These are phyloP conservation scores for Petrophora chlorosata DNA, from an alignment of 2,888 invertebrate genomes.

Conservation along the genomic window DNA sequence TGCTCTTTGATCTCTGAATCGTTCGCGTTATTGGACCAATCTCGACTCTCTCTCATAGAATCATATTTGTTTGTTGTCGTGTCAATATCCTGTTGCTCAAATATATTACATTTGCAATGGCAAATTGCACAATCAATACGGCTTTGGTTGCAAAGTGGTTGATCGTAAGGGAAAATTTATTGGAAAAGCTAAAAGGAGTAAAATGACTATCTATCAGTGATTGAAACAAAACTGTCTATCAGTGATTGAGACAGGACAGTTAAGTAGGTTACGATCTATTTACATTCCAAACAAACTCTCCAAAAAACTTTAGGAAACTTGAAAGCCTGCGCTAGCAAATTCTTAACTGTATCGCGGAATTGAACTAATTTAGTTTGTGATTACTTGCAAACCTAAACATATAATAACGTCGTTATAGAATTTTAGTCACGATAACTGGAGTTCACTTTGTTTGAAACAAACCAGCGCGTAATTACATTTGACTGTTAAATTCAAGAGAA, in stretches of 20 bases:
- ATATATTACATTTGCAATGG: constrained; percentile 7
- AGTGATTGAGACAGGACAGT: no score
- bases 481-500: constrained; percentile 39
- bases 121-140: constrained; percentile 4
- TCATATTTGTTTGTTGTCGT: constrained; percentile 30
- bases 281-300: no score
- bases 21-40: constrained; percentile 51
- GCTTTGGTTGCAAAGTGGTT: background rate
- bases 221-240: no score
- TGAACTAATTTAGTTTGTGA: no score
- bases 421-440: constrained; percentile 13
- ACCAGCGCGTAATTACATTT: constrained; percentile 42
- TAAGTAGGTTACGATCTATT: no score
- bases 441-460: constrained; percentile 38
- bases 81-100: constrained; percentile 13
- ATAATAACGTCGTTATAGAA: no score
- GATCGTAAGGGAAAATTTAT: no score
- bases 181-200: no score
- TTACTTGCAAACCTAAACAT: no score
- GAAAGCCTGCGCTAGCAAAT: no score
- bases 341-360: background rate
- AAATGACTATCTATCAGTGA: no score
- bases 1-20: constrained; percentile 53
- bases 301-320: no score
- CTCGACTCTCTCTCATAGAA: constrained; percentile 39